These are phyloP conservation scores for Pterocles gutturalis DNA, from an alignment of 2,113 vertebrate genomes.

Conservation along the genomic window DNA sequence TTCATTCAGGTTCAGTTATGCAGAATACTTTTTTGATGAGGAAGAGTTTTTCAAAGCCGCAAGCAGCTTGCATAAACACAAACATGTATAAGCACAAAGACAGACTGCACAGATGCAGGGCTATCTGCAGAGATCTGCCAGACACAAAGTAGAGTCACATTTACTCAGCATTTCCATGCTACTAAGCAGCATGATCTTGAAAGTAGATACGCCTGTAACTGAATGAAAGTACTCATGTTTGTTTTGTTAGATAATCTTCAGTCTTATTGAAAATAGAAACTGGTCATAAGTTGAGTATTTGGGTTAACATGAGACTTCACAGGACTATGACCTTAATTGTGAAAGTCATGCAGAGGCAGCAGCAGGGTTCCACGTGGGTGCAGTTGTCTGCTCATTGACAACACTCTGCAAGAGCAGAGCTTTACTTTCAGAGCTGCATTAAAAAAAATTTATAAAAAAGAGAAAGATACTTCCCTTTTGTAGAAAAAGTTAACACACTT, in stretches of 20 bases:
- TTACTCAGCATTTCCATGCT: background rate
- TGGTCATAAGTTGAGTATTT: background rate
- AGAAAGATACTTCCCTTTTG: background rate
- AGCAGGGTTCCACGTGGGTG: background rate
- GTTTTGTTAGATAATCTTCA: background rate
- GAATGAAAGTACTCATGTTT: background rate
- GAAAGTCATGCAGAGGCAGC: background rate
- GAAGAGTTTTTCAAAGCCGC: background rate
- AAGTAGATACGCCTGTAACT: background rate
- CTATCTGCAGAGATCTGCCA: background rate
- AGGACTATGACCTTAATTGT: background rate
- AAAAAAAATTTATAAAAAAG: background rate
- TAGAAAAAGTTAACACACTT: background rate
- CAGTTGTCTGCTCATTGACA: background rate
- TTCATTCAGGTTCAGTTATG: background rate
- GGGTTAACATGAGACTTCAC: background rate
- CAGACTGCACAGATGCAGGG: rapidly evolving
- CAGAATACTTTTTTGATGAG: background rate
- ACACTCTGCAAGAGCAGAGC: background rate
- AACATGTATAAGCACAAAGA: background rate
- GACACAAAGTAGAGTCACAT: background rate
- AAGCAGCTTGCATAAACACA: background rate
- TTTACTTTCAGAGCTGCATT: background rate
- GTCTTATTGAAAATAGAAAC: background rate
- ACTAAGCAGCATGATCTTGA: background rate